Evolutionary conservation across 2,113 vertebrate species (phyloP).

Genomic region (Neoarius graeffei): DNA sequence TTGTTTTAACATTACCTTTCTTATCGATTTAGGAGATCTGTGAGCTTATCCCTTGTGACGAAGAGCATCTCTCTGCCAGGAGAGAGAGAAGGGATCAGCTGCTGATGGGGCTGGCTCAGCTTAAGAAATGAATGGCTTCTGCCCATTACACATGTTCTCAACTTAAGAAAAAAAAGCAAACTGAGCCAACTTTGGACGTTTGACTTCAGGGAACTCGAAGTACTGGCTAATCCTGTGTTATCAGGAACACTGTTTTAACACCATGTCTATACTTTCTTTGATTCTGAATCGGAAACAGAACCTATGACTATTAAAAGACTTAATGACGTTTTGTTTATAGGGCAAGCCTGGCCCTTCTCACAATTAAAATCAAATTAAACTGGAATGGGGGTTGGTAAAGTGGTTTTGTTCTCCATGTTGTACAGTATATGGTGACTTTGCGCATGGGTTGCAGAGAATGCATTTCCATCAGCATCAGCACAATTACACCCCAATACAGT

Average conservation of each 20-base stretch:
- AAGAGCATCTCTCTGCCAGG: constrained; percentile 77
- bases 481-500: neutral
- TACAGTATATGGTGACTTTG: too few species aligned
- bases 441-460: neutral
- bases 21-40: constrained; percentile 79
- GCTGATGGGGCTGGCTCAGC: constrained; percentile 78
- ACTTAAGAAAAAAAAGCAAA: too few species aligned
- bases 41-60: constrained; percentile 76
- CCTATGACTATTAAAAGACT: neutral
- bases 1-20: neutral
- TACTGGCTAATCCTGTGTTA: neutral
- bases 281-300: neutral
- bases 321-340: neutral
- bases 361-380: constrained; percentile 26
- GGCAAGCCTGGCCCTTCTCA: too few species aligned
- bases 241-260: neutral
- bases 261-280: neutral
- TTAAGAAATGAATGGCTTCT: constrained; percentile 75
- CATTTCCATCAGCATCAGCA: neutral
- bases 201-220: neutral
- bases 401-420: neutral
- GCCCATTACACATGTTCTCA: neutral
- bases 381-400: neutral
- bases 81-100: constrained; percentile 84
- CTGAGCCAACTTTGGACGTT: neutral